These are phyloP conservation scores for Drosophila prosaltans DNA, from an alignment of 1,140 invertebrate genomes.

Conservation along the genomic window DNA sequence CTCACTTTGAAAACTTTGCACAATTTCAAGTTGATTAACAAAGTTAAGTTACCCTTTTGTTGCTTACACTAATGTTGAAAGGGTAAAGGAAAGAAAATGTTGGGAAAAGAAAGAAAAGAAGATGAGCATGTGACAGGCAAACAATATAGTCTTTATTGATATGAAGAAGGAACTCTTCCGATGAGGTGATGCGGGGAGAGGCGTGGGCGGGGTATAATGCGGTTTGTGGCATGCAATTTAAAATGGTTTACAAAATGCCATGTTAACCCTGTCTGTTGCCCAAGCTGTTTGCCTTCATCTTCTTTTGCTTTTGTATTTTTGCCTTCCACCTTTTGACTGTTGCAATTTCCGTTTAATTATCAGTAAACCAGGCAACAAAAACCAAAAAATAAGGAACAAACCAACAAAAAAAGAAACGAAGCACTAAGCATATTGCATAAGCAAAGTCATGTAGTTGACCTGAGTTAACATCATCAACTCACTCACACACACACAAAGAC, in stretches of 20 bases:
- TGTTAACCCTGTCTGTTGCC: constrained; percentile 20
- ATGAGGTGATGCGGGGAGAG: neutral
- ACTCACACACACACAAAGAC: constrained; percentile 28
- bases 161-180: constrained; percentile 21
- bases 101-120: constrained; percentile 29
- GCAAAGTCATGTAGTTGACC: constrained; percentile 54
- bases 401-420: constrained; percentile 8
- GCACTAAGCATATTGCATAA: constrained; percentile 44
- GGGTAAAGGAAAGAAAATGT: constrained; percentile 2
- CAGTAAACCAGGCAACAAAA: constrained; percentile 42
- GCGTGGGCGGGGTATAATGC: constrained; percentile 36
- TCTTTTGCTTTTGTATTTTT: constrained; percentile 40
- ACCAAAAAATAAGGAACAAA: constrained; percentile 8
- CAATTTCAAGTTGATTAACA: neutral
- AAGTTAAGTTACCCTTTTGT: constrained; percentile 2
- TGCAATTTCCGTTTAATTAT: constrained; percentile 65
- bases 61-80: constrained; percentile 4
- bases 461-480: constrained; percentile 59
- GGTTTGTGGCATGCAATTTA: constrained; percentile 59
- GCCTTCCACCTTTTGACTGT: constrained; percentile 44
- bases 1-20: neutral
- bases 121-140: constrained; percentile 61
- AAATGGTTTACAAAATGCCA: constrained; percentile 52
- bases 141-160: constrained; percentile 64
- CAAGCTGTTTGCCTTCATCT: constrained; percentile 26